Base-by-base conservation (phyloP, 92 coral and sea anemone genomes). In the Heteractis magnifica region DNA sequence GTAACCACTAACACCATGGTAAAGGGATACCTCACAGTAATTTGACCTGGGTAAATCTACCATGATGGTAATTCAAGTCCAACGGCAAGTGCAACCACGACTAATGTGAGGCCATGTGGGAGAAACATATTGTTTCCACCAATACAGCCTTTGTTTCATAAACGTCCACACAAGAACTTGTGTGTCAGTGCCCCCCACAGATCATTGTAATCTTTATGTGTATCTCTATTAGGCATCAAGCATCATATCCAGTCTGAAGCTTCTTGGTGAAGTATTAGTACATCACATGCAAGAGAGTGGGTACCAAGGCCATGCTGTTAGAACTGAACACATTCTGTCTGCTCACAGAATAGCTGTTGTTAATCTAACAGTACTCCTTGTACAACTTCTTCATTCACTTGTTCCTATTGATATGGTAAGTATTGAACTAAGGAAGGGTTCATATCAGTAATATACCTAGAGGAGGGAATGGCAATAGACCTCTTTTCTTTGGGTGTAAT, bases 351-450 rank as follows among this genome's bases (percentile, higher is more conserved):
- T 89, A 89, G 80, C 97, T 64, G 95, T 90, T 49, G 78, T 92
- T 18, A 90, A 90, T 80, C 71, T 92, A 76, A 87, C 97, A 49
- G 81, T 89, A 62, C 88, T 94, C 68, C 84, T 89, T 68, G 83
- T 92, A 6, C 92, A 90, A 77, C 93, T 96, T 75, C 83, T 94
- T 16, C 90, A 93, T 8, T 73, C 88, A 51, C 75, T 90, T 14
- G 94, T 96, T 21, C 94, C 93, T 56, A 75, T 91, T 34, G 88
- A 96, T 34, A 62, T 82, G 86, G 99, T 96, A 89, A 76, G 94
- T 44, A 34, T 34, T 34, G 44, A 34, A 34, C 44, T 34, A 34
- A 34, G 44, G 44, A 34, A 34, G 44, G 3, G 3, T 34, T 34
- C 44, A 34, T 34, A 34, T 34, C 44, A 34, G 44, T 34, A 34